Percentiles rank a stretch among this genome's conserved stretches.
Evolutionary conservation across 2,888 invertebrate genomes (phyloP).

Genomic region (Cantharis lateralis): DNA sequence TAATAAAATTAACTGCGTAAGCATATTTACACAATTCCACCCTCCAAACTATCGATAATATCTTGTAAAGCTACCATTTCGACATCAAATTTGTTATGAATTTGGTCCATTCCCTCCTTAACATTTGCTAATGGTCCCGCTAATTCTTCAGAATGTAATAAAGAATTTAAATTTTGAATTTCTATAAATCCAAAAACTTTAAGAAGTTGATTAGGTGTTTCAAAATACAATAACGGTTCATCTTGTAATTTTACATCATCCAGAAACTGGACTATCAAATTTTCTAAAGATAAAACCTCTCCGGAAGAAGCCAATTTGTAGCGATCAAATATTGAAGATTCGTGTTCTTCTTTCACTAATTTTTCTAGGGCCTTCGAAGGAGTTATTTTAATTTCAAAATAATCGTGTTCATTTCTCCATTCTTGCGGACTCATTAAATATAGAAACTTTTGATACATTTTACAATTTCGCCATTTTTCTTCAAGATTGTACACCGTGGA

Average conservation of each 20-base stretch:
- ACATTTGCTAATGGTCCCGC: slow-evolving; percentile 60
- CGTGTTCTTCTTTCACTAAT: slow-evolving; percentile 12
- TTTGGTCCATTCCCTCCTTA: slow-evolving; percentile 55
- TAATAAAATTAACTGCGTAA: not conserved
- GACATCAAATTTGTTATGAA: slow-evolving; percentile 52
- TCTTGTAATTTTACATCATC: slow-evolving; percentile 55
- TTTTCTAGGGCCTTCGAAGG: not conserved
- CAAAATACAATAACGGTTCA: slow-evolving; percentile 63
- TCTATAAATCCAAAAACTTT: slow-evolving; percentile 65
- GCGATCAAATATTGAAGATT: slow-evolving; percentile 31
- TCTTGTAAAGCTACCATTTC: slow-evolving; percentile 55
- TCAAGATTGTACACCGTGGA: slow-evolving; percentile 62
- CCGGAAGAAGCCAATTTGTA: slow-evolving; percentile 26
- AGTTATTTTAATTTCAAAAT: slow-evolving; percentile 34
- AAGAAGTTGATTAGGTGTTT: slow-evolving; percentile 60
- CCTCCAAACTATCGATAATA: slow-evolving; percentile 54
- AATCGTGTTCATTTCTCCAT: slow-evolving; percentile 63
- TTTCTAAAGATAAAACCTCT: slow-evolving; percentile 45
- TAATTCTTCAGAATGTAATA: slow-evolving; percentile 64
- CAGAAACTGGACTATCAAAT: slow-evolving; percentile 58
- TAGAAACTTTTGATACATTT: slow-evolving; percentile 71
- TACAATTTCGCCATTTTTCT: slow-evolving; percentile 65
- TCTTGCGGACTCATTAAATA: slow-evolving; percentile 67
- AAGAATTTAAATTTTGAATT: slow-evolving; percentile 66
- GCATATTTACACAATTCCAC: slow-evolving; percentile 44